Conservation (phyloP, 2,888 invertebrate species). For the Harpagoxenus sublaevis region DNA sequence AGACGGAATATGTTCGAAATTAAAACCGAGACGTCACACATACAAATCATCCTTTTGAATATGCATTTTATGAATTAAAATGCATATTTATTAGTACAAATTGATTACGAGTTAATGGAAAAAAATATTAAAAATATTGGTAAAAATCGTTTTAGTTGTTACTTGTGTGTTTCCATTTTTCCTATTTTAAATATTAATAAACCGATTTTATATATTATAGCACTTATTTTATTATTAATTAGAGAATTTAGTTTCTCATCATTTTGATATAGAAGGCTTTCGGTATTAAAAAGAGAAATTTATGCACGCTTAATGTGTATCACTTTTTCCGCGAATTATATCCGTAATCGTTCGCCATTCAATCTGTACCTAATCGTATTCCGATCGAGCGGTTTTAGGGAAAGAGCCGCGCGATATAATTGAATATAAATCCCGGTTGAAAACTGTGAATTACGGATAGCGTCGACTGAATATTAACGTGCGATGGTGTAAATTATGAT, state of each 20-base stretch:
- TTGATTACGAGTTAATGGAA: not conserved
- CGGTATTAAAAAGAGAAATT: not conserved
- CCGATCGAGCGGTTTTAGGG: conserved; percentile 23
- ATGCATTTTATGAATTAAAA: not conserved
- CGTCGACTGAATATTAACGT: conserved; percentile 44
- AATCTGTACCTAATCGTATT: not conserved
- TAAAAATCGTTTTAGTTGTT: not conserved
- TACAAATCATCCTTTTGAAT: not conserved
- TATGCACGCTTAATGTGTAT: not conserved
- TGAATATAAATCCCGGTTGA: conserved; percentile 40
- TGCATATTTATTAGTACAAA: not conserved
- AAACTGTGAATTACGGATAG: conserved; percentile 46
- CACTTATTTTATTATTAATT: not conserved
- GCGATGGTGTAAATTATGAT: conserved; percentile 50
- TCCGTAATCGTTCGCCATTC: not conserved
- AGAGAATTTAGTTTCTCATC: not conserved
- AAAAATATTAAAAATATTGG: not conserved
- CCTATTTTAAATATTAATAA: conserved; percentile 4
- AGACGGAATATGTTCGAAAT: not conserved
- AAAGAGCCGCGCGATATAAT: conserved; percentile 30
- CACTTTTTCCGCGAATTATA: conserved; percentile 6
- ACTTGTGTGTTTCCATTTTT: not conserved
- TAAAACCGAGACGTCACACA: not conserved
- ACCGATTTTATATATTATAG: not conserved
- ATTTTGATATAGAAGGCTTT: not conserved